Percentiles rank a stretch among this genome's conserved stretches.
phyloP scores from a whole-genome alignment of 1,140 invertebrate species.

The Calycopis cecrops region DNA sequence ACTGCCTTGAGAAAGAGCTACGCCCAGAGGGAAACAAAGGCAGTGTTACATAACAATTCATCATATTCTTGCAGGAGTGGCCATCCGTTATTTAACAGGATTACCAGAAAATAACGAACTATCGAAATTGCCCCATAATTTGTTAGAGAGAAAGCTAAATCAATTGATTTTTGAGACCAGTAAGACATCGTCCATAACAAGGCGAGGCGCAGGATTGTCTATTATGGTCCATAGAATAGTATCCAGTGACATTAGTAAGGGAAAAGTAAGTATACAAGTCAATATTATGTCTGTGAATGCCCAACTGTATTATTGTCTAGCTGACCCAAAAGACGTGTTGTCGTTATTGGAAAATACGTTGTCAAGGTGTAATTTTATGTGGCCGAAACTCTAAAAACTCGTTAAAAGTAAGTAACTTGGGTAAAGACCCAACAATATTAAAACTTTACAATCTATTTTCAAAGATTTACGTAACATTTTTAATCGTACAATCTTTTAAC shows the following conservation, averaged over 20 bases:
- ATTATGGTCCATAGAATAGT: conserved; percentile 85
- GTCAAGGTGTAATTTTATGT: too few relatives aligned
- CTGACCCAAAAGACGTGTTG: too few relatives aligned
- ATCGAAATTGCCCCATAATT: conserved; percentile 40
- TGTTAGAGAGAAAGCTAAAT: conserved; percentile 55
- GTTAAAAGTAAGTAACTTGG: too few relatives aligned
- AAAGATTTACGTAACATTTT: too few relatives aligned
- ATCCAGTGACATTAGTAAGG: conserved; percentile 77
- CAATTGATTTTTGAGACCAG: conserved; percentile 50
- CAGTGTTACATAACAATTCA: not conserved
- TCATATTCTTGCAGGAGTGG: conserved; percentile 37
- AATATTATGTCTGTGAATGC: not conserved
- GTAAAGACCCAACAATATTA: too few relatives aligned
- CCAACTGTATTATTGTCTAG: too few relatives aligned
- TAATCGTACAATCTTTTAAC: too few relatives aligned
- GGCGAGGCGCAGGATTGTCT: conserved; percentile 85
- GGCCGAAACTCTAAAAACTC: too few relatives aligned
- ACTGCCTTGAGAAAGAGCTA: too few relatives aligned
- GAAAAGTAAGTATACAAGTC: conserved; percentile 49
- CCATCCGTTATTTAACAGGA: conserved; percentile 50
- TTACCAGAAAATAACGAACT: conserved; percentile 30
- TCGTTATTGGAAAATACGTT: too few relatives aligned
- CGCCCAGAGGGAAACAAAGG: too few relatives aligned
- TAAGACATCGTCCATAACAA: conserved; percentile 76
- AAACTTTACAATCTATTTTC: too few relatives aligned